phyloP scores from a whole-genome alignment of 2,888 invertebrate species.

The Petrolisthes manimaculis region DNA sequence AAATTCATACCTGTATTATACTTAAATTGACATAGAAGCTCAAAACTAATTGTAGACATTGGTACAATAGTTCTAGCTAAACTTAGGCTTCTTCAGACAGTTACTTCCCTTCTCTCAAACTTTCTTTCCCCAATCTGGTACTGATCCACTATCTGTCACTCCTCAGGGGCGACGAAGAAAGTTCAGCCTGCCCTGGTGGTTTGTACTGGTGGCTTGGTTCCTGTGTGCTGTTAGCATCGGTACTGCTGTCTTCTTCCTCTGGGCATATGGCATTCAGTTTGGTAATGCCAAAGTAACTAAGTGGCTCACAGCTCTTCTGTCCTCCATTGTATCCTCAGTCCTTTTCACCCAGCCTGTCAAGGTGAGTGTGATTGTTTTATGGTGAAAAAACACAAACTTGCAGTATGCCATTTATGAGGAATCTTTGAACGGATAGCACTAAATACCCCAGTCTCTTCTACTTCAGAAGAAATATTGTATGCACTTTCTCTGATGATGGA shows the following conservation, averaged over 20 bases:
- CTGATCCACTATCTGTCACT: no score
- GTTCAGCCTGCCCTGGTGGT: constrained; percentile 67
- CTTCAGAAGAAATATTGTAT: no score
- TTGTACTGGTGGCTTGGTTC: constrained; percentile 71
- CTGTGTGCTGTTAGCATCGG: constrained; percentile 70
- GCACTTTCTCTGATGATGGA: no score
- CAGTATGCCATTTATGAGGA: background rate
- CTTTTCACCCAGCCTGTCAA: constrained; percentile 73
- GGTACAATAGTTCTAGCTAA: background rate
- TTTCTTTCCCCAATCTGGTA: no score
- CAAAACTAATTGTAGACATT: no score
- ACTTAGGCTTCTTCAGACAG: background rate
- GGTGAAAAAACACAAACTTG: background rate
- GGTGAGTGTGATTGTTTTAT: constrained; percentile 67
- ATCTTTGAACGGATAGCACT: background rate
- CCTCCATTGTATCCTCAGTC: constrained; percentile 72
- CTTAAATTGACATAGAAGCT: no score
- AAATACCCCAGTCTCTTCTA: no score
- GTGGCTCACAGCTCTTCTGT: constrained; percentile 72
- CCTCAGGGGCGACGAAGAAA: constrained; percentile 34
- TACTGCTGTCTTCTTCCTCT: constrained; percentile 70
- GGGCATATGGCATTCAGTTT: constrained; percentile 70
- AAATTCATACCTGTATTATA: no score
- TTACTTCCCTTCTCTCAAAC: no score
- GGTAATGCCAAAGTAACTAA: constrained; percentile 71